Evolutionary conservation across 2,113 vertebrate genomes (phyloP), one percentile per base, ranked within the genome.

Genomic region (Felis catus): DNA sequence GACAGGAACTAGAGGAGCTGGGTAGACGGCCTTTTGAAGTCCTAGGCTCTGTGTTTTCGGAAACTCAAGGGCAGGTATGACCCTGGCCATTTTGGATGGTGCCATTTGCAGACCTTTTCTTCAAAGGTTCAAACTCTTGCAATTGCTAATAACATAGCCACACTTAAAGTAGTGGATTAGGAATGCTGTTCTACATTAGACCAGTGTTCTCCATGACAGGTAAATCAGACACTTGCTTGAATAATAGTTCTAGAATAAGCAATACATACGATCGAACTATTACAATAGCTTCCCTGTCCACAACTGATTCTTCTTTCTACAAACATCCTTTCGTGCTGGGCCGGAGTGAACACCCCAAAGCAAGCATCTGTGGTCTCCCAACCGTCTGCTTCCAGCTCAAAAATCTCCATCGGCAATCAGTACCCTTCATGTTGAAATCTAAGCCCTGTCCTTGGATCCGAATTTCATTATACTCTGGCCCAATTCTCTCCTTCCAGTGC

Each of bases 121-220:
- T 91, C 78, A 23, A 68, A 88, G 18, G 61, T 33, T 65, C n/a
- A 53, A 61, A 58, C 1, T 3, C 3, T n/a, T 83, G 33, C 11
- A 36, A 4, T 23, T 25, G 25, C 12, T 45, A 25, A 48, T n/a
- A 33, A 33, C 39, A 3, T 16, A 78, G 41, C 12, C 4, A 15
- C 33, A 1, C 14, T 74, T 48, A n/a, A 71, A 3, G 21, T 16
- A 5, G 7, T 33, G 16, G 9, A 3, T 58, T 79, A 11, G n/a
- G 1, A 66, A 25, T 9, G n/a, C 45, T 74, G 2, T 6, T 39
- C 7, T 74, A 4, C 7, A 5, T 0, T 2, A 23, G 4, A 25
- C 7, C 4, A 0, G 25, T 10, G 3, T 63, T 89, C 51, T 51
- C 21, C 36, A 58, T 39, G 23, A 79, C 58, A 53, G 89, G 9